Evolutionary conservation across 1,140 invertebrate genomes (phyloP), one percentile per base, ranked within the genome.

Genomic region (Drosophila funebris): DNA sequence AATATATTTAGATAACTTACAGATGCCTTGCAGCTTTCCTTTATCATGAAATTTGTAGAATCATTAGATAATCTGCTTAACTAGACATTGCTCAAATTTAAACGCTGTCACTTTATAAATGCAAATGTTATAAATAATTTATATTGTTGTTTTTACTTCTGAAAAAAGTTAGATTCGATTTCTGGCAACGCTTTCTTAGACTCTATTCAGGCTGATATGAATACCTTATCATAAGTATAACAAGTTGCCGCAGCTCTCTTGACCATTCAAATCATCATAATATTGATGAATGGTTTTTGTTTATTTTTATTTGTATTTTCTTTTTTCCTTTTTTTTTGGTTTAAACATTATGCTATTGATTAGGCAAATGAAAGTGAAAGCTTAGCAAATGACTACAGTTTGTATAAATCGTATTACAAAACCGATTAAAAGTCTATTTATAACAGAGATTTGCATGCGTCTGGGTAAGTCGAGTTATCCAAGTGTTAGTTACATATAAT

Each of bases 321-420:
- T n/a, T n/a, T n/a, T n/a, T n/a, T 16, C 1, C 14, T 16, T 14
- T 29, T 48, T 16, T 16, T 48, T 29, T 8, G 2, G 8, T 22
- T 6, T 29, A 9, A 48, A 29, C 44, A 9, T 48, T 14, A 13
- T 8, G 7, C 1, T 14, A 29, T 48, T 14, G 44, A 48, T 48
- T 29, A 48, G 24, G 44, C 8, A 48, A 48, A 13, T 31, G 22
- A 27, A 48, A 48, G 44, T 48, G 44, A 48, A 48, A 48, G 44
- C n/a, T 48, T 27, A 24, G 22, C 11, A 24, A 46, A 46, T 46
- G 43, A 46, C 43, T 46, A 13, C 13, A n/a, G 20, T 13, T 46
- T n/a, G 33, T 36, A n/a, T 13, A 36, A 13, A 36, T 18, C n/a
- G n/a, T n/a, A 4, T 41, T 41, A 14, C 37, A 41, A 29, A 14